A percentile compares a stretch with the other conserved stretches of the same genome.
Evolutionary conservation across 2,797 vertebrate species (phyloP).

Genomic region (Lates japonicus): DNA sequence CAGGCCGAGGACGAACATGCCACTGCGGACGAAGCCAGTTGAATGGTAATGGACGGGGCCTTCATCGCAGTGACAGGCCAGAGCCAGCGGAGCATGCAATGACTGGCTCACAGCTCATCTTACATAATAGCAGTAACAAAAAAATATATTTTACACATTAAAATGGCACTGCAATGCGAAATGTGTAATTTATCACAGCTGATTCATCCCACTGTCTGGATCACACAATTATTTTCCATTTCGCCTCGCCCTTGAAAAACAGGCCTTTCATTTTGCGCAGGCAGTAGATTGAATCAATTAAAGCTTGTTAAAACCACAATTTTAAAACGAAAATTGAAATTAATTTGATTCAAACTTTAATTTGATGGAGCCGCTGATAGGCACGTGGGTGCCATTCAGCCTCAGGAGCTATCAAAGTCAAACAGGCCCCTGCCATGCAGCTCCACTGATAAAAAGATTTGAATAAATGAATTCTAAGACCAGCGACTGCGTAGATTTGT

Average conservation of each 20-base stretch:
- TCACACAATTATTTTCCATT: not conserved
- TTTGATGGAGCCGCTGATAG: conserved; percentile 66
- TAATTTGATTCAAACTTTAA: conserved; percentile 27
- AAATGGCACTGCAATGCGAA: not conserved
- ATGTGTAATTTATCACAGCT: not conserved
- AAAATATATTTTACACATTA: not conserved
- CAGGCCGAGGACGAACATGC: conserved; percentile 97
- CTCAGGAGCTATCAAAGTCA: conserved; percentile 57
- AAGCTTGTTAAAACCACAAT: not conserved
- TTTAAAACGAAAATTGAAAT: not conserved
- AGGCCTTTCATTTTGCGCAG: not conserved
- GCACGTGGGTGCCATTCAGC: conserved; percentile 44
- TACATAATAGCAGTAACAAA: conserved; percentile 48
- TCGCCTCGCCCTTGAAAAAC: conserved; percentile 2
- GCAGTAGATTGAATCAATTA: not conserved
- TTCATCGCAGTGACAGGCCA: conserved; percentile 75
- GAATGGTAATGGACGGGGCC: conserved; percentile 67
- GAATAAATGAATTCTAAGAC: conserved; percentile 69
- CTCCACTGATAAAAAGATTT: conserved; percentile 78
- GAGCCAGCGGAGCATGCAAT: conserved; percentile 45
- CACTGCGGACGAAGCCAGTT: conserved; percentile 86
- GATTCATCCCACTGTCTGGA: not conserved
- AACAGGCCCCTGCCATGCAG: conserved; percentile 69
- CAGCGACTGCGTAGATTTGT: not conserved
- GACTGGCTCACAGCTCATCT: conserved; percentile 35